phyloP scores from a whole-genome alignment of 2,888 invertebrate genomes.

The Rugalucina vietnamica region DNA sequence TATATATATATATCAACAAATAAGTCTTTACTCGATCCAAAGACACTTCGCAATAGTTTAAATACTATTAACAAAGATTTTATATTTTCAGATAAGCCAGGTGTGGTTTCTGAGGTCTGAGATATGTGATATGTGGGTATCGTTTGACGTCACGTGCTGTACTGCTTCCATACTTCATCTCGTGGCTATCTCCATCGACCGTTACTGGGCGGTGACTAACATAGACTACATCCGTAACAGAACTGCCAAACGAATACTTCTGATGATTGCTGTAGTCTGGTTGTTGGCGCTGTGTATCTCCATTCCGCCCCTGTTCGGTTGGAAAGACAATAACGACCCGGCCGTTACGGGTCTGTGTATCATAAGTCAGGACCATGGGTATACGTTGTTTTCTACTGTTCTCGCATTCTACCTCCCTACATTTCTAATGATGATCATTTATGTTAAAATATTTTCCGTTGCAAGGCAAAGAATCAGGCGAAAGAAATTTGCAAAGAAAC shows the following conservation, averaged over 20 bases:
- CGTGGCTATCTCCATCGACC: constrained; percentile 97
- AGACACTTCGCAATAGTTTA: no score
- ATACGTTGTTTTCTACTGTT: constrained; percentile 97
- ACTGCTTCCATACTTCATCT: constrained; percentile 98
- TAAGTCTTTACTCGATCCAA: no score
- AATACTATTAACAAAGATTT: no score
- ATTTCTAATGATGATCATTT: constrained; percentile 95
- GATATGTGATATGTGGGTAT: constrained; percentile 97
- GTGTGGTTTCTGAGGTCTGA: constrained; percentile 94
- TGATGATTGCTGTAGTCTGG: constrained; percentile 97
- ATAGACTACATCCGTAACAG: constrained; percentile 98
- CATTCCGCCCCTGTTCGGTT: constrained; percentile 93
- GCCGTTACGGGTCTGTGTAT: constrained; percentile 88
- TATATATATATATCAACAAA: no score
- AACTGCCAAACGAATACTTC: constrained; percentile 91
- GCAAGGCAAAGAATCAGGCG: constrained; percentile 93
- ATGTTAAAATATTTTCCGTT: constrained; percentile 98
- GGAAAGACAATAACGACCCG: constrained; percentile 77
- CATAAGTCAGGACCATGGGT: constrained; percentile 94
- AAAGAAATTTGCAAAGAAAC: constrained; percentile 75
- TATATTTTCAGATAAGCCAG: constrained; percentile 60
- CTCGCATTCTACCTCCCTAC: constrained; percentile 99
- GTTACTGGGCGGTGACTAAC: constrained; percentile 99
- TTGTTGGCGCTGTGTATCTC: constrained; percentile 95
- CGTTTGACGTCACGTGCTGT: constrained; percentile 98